Evolutionary conservation across 1,140 invertebrate genomes (phyloP), one percentile per base, ranked within the genome.

Genomic region (Acromyrmex echinatior): DNA sequence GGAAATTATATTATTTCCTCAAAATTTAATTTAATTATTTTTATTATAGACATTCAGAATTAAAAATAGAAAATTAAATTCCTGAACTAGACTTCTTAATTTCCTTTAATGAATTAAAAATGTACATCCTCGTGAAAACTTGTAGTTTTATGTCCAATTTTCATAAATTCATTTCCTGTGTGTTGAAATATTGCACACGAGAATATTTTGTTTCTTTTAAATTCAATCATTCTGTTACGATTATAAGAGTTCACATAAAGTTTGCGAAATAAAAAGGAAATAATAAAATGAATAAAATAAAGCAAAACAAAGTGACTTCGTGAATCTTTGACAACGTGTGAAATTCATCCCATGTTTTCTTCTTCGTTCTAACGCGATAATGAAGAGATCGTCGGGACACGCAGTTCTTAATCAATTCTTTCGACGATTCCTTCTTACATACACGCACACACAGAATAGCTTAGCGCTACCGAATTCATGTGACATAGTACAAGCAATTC

Each of bases 401-500:
- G 16, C 21, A 14, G 66, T 82, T 62, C 68, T 74, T 82, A 82
- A 82, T 82, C 80, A 82, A 73, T 82, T 82, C 78, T 31, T 45
- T 39, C 78, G 79, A 53, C 62, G 66, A 81, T 56, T 39, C 25
- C 25, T 35, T 51, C 70, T 25, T 60, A 74, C 39, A 60, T 45
- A 21, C 35, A 49, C 45, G 25, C 77, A 35, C 77, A 35, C 62
- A 53, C 31, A n/a, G 31, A 39, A 65, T 60, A 68, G 53, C 49
- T 79, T 60, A 79, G 65, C 74, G 91, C 91, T 92, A 92, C 91
- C 87, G 91, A 91, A 92, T 91, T 91, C 88, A 77, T 74, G 88
- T 80, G 90, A 79, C 90, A 86, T 76, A 81, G 74, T 80, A 80
- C 88, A 85, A 71, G 88, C 79, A 87, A 68, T 73, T n/a, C 16